A percentile compares a stretch with the other conserved stretches of the same genome.
These are phyloP conservation scores for Leucozona laternaria DNA, from an alignment of 2,888 invertebrate species.

Conservation along the genomic window DNA sequence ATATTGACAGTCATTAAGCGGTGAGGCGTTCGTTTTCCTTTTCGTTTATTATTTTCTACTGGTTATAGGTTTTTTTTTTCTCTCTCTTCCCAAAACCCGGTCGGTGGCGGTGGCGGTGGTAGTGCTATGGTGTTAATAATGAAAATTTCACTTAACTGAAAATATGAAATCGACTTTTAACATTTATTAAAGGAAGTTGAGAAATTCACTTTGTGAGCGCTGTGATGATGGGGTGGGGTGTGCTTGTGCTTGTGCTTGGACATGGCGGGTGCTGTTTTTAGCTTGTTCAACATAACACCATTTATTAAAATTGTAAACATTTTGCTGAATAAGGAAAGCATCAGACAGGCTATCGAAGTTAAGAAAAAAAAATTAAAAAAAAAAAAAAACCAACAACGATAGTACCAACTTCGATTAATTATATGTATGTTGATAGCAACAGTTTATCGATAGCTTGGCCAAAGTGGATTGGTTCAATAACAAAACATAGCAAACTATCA, in stretches of 20 bases:
- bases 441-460: background rate
- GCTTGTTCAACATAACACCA: conserved; percentile 3
- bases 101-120: no score
- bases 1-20: conserved; percentile 30
- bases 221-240: background rate
- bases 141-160: background rate
- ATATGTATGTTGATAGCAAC: background rate
- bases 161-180: conserved; percentile 1
- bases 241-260: background rate
- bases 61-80: background rate
- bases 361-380: background rate
- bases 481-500: background rate
- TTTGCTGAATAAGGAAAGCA: background rate
- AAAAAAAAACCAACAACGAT: background rate
- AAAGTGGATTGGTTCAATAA: conserved; percentile 3
- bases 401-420: conserved; percentile 1
- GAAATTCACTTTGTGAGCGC: background rate
- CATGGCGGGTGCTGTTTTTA: background rate
- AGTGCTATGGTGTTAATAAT: conserved; percentile 1
- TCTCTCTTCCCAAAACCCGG: no score
- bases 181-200: background rate
- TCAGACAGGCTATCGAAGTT: background rate
- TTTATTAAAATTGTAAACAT: background rate
- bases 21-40: conserved; percentile 20
- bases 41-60: conserved; percentile 1